Evolutionary conservation across 2,888 invertebrate species (phyloP).

Genomic region (Amphipoea lucens): DNA sequence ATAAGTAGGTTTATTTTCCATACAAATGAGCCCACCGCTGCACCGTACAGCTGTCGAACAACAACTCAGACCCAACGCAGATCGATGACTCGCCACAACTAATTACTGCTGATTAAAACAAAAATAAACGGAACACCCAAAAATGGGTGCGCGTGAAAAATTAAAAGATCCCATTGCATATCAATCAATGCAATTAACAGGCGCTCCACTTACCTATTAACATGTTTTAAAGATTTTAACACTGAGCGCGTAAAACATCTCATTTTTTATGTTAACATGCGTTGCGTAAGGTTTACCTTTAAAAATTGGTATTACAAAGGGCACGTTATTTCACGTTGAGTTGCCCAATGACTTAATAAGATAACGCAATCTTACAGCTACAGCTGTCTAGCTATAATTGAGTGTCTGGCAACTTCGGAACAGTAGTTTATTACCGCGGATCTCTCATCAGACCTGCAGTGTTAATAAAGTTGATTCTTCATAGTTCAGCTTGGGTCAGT

Average conservation of each 20-base stretch:
- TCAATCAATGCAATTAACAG: conserved; percentile 84
- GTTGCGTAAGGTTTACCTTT: conserved; percentile 80
- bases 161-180: conserved; percentile 75
- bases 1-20: neutral
- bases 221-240: conserved; percentile 75
- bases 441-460: conserved; percentile 38
- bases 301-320: conserved; percentile 81
- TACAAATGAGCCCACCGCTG: conserved; percentile 22
- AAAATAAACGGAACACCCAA: conserved; percentile 33
- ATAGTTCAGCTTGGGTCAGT: conserved; percentile 39
- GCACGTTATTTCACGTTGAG: conserved; percentile 75
- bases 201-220: conserved; percentile 84
- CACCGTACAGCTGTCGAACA: conserved; percentile 10
- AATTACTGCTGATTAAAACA: conserved; percentile 54
- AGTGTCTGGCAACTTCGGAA: conserved; percentile 49
- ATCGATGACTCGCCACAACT: conserved; percentile 45
- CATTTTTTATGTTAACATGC: conserved; percentile 74
- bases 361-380: conserved; percentile 71
- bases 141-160: conserved; percentile 56
- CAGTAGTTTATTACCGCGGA: conserved; percentile 54
- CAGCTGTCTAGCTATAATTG: conserved; percentile 67
- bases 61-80: conserved; percentile 27
- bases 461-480: conserved; percentile 53
- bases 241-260: conserved; percentile 80
- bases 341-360: conserved; percentile 65